Conservation (phyloP, 2,113 vertebrate genomes). For the Peromyscus californicus region DNA sequence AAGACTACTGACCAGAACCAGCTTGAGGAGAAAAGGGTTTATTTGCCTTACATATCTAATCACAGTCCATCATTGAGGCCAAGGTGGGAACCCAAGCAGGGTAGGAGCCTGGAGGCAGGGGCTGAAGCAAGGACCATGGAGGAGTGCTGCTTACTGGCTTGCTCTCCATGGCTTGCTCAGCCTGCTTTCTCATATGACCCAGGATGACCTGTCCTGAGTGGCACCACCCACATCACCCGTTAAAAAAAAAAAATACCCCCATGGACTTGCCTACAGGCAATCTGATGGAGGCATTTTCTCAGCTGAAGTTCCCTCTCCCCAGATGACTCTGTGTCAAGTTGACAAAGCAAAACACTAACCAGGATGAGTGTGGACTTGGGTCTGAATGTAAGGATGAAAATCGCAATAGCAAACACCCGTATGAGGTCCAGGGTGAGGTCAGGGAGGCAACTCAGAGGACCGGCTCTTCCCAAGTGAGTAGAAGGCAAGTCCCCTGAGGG, state of each 20-base stretch:
- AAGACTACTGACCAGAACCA: not conserved
- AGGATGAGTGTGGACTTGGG: not conserved
- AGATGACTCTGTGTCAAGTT: not conserved
- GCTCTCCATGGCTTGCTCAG: not conserved
- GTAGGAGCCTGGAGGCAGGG: not conserved
- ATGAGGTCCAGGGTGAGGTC: not conserved
- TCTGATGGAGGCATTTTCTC: not conserved
- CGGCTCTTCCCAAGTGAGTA: not conserved
- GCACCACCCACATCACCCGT: not conserved
- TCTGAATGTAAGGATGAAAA: too few relatives aligned
- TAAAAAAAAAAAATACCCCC: not conserved
- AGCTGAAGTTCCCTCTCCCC: not conserved
- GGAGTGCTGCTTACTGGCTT: not conserved
- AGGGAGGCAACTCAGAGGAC: not conserved
- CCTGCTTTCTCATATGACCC: too few relatives aligned
- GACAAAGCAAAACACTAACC: not conserved
- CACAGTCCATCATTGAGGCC: not conserved
- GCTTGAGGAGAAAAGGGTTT: not conserved
- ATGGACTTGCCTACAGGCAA: not conserved
- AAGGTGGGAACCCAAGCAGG: not conserved
- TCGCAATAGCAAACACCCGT: fast-evolving
- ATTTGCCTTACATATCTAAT: not conserved
- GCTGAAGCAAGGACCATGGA: not conserved
- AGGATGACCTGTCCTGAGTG: not conserved
- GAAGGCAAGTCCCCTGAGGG: not conserved